Base-by-base conservation (phyloP, 2,113 vertebrate genomes). In the Oxyura jamaicensis region DNA sequence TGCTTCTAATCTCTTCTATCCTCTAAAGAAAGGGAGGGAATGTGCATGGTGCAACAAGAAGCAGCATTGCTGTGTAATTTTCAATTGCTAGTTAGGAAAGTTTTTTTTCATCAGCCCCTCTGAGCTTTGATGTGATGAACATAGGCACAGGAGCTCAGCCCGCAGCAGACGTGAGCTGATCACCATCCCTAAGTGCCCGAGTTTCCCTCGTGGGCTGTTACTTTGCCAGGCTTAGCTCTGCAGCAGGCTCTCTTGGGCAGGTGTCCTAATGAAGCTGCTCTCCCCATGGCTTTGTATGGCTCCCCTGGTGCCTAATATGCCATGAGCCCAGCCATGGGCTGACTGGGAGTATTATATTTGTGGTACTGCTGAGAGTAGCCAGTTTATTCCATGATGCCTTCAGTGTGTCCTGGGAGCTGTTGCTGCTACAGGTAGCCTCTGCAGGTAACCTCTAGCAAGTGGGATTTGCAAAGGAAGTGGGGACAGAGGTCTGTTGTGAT, bases 1-100 rank as follows among this genome's bases (percentile, higher is more conserved):
- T 77, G 42, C n/a, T 91, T 96, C 82, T 80, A 67, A 77, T 92
- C 83, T 87, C 72, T 85, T 77, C 46, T 44, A 92, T 3, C 72
- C 83, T 50, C 77, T 78, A 10, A 33, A 50, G 39, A 67, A 85
- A 35, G 19, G 59, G 56, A 83, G 72, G 59, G 42, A 74, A 69
- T 3, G 13, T 39, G 12, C 36, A 8, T 28, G 14, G 26, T 84
- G 77, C 53, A 82, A 14, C 33, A 50, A 63, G 75, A 89, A 83
- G 78, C 60, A 88, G 36, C 26, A 13, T 4, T 77, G 36, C 46
- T 46, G 2, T 90, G 86, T 93, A 28, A 8, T 33, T 87, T 86
- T 83, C 79, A 62, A 63, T 77, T 91, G 75, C 59, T 55, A 63
- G 36, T 71, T 88, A 46, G n/a, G 48, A 55, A 62, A 39, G 29